Percentiles rank a stretch among this genome's conserved stretches.
These are phyloP conservation scores for Notolabrus celidotus DNA, from an alignment of 2,797 vertebrate genomes.

Conservation along the genomic window DNA sequence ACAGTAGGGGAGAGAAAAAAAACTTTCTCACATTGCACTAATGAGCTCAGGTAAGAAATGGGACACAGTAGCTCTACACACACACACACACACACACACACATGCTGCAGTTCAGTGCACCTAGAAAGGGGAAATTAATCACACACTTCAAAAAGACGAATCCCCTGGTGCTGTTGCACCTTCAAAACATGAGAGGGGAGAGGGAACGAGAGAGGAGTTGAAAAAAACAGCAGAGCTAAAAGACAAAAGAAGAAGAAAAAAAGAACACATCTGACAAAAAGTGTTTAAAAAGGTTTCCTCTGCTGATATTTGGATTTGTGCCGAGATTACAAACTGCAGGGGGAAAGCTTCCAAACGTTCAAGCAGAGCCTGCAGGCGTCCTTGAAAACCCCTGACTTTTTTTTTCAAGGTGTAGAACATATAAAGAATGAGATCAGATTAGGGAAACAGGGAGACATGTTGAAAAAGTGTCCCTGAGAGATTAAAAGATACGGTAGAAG, in stretches of 20 bases:
- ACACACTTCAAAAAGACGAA: slow-evolving; percentile 80
- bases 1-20: slow-evolving; percentile 32
- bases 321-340: slow-evolving; percentile 70
- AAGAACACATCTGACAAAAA: slow-evolving; percentile 48
- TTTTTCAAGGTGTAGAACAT: slow-evolving; percentile 45
- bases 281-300: slow-evolving; percentile 58
- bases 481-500: slow-evolving; percentile 62
- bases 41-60: slow-evolving; percentile 80
- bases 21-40: slow-evolving; percentile 67
- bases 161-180: slow-evolving; percentile 66
- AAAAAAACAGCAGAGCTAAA: slow-evolving; percentile 31
- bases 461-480: slow-evolving; percentile 47
- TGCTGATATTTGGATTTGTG: slow-evolving; percentile 68
- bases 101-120: slow-evolving; percentile 63
- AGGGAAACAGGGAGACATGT: slow-evolving; percentile 12
- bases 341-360: slow-evolving; percentile 49
- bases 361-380: slow-evolving; percentile 54
- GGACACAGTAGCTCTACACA: slow-evolving; percentile 63
- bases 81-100: slow-evolving; percentile 34
- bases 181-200: slow-evolving; percentile 63
- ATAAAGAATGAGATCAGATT: slow-evolving; percentile 69
- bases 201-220: slow-evolving; percentile 31
- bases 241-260: slow-evolving; percentile 17
- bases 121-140: slow-evolving; percentile 80
- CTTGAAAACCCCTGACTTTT: slow-evolving; percentile 61